These are phyloP conservation scores for Seriola quinqueradiata DNA, from an alignment of 2,113 vertebrate genomes.

Conservation along the genomic window DNA sequence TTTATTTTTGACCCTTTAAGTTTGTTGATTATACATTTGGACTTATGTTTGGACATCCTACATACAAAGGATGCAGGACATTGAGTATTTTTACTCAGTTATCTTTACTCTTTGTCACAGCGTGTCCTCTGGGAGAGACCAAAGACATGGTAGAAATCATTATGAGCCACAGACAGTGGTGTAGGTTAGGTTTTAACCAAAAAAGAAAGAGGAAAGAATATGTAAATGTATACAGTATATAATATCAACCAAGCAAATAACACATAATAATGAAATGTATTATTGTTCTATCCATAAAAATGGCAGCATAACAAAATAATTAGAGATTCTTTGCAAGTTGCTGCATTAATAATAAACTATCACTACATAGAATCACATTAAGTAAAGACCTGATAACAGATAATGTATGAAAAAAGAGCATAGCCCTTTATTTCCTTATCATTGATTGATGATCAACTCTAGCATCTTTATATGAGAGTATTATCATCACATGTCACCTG, in stretches of 20 bases:
- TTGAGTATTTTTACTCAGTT: background rate
- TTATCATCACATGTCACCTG: background rate
- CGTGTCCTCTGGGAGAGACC: background rate
- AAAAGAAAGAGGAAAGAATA: too few relatives aligned
- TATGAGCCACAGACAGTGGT: background rate
- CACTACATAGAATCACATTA: background rate
- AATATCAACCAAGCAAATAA: background rate
- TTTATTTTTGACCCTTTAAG: too few relatives aligned
- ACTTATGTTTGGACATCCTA: too few relatives aligned
- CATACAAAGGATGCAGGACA: background rate
- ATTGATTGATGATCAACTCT: background rate
- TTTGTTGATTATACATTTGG: too few relatives aligned
- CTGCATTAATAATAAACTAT: background rate
- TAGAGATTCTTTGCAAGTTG: background rate
- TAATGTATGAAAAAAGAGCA: background rate
- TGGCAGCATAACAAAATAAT: background rate
- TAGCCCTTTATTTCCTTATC: background rate
- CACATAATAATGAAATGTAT: too few relatives aligned
- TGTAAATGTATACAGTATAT: too few relatives aligned
- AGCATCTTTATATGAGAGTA: background rate
- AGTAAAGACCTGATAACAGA: too few relatives aligned
- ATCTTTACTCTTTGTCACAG: background rate
- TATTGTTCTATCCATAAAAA: background rate
- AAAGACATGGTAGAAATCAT: too few relatives aligned
- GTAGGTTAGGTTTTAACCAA: background rate